Percentiles rank a stretch among this genome's conserved stretches.
Conservation (phyloP, 2,888 invertebrate genomes). For the Lasioglossum villosulum region DNA sequence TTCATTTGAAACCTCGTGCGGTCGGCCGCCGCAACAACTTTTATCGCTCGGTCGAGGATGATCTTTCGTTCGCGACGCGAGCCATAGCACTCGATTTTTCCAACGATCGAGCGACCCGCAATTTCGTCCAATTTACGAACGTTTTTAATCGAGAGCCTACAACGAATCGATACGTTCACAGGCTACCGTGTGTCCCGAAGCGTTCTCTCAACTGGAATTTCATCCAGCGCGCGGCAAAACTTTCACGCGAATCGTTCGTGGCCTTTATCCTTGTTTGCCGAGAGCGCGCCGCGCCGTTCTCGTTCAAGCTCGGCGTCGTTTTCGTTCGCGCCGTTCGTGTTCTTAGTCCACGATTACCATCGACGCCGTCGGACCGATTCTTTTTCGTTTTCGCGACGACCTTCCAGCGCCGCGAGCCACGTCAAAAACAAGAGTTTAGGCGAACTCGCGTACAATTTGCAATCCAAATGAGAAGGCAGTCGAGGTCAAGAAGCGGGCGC, state of each 20-base stretch:
- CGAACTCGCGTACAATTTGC: conserved; percentile 58
- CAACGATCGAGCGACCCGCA: background rate
- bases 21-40: conserved; percentile 59
- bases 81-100: background rate
- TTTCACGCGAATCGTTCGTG: conserved; percentile 65
- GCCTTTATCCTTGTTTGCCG: conserved; percentile 53
- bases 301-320: conserved; percentile 38
- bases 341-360: background rate
- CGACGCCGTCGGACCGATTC: background rate
- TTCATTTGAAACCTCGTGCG: conserved; percentile 62
- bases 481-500: conserved; percentile 67
- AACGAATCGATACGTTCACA: background rate
- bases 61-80: conserved; percentile 47
- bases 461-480: conserved; percentile 65
- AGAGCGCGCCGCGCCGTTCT: conserved; percentile 52
- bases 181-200: conserved; percentile 23
- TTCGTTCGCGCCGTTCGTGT: background rate
- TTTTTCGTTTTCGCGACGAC: conserved; percentile 34
- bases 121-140: background rate
- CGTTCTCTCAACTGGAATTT: conserved; percentile 50
- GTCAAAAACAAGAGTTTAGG: conserved; percentile 27
- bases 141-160: background rate
- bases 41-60: conserved; percentile 43
- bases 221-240: conserved; percentile 52
- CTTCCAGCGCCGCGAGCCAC: background rate